Evolutionary conservation across 2,797 vertebrate genomes (phyloP).

Genomic region (Aeoliscus strigatus): DNA sequence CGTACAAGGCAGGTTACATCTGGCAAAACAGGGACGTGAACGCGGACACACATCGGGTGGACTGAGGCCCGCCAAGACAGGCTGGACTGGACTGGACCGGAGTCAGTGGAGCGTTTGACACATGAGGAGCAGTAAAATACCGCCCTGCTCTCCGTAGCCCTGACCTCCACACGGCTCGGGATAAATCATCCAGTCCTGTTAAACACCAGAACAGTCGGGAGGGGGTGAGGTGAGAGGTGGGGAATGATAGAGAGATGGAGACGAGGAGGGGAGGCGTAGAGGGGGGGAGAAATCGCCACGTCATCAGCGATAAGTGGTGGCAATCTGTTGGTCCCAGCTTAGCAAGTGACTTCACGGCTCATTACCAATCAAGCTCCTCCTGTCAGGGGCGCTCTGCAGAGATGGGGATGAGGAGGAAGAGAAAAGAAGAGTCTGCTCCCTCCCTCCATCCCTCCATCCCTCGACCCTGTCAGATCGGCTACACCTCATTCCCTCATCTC

Average conservation of each 20-base stretch:
- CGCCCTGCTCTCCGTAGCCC: conserved; percentile 50
- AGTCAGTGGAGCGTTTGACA: conserved; percentile 62
- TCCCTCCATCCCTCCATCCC: conserved; percentile 30
- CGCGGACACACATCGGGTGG: conserved; percentile 46
- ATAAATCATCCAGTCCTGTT: conserved; percentile 64
- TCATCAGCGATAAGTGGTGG: conserved; percentile 66
- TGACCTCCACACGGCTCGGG: conserved; percentile 54
- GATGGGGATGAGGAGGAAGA: conserved; percentile 43
- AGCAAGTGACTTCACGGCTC: conserved; percentile 69
- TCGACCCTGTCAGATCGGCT: conserved; percentile 52
- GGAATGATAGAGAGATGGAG: conserved; percentile 10
- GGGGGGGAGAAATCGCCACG: conserved; percentile 25
- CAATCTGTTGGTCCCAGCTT: conserved; percentile 68
- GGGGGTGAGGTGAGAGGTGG: conserved; percentile 20
- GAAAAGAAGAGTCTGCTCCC: conserved; percentile 44
- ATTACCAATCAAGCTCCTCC: conserved; percentile 70
- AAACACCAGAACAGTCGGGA: conserved; percentile 45
- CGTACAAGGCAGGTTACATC: conserved; percentile 25
- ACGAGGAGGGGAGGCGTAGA: conserved; percentile 9
- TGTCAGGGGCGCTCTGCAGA: conserved; percentile 53
- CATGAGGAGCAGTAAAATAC: conserved; percentile 60
- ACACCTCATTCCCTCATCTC: conserved; percentile 47
- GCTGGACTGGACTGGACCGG: conserved; percentile 23
- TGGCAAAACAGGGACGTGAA: conserved; percentile 18
- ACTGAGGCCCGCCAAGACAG: conserved; percentile 43